Conservation (phyloP, 2,888 invertebrate genomes). For the Polymixis flavicincta region DNA sequence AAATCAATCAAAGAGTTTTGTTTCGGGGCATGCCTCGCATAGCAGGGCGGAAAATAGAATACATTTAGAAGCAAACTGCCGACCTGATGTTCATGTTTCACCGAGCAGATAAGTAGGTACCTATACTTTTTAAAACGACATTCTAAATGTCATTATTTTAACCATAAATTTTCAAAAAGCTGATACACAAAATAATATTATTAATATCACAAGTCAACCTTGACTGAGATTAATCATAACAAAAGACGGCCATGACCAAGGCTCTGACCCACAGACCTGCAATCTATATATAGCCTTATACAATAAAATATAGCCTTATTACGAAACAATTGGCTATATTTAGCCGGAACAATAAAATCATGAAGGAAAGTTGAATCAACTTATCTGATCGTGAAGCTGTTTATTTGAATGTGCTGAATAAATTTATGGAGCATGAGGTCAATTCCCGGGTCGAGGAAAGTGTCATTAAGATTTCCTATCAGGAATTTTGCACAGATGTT, state of each 20-base stretch:
- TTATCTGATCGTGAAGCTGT: conserved; percentile 12
- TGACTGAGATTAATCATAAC: conserved; percentile 63
- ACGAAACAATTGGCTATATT: conserved; percentile 48
- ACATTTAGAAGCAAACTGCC: no score
- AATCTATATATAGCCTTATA: conserved; percentile 53
- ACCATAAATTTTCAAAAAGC: not conserved
- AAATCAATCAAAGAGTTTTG: not conserved
- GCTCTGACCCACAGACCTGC: conserved; percentile 67
- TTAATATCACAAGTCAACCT: conserved; percentile 40
- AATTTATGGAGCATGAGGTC: no score
- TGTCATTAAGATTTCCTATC: no score
- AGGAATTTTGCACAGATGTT: no score
- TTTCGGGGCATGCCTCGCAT: no score
- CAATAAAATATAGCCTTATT: conserved; percentile 54
- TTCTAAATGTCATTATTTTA: not conserved
- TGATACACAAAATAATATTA: not conserved
- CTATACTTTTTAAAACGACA: no score
- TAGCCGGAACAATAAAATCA: conserved; percentile 47
- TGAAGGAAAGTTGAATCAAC: conserved; percentile 38
- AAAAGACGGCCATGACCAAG: conserved; percentile 61
- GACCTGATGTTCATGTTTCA: no score
- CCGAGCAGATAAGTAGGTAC: no score
- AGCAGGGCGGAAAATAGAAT: no score
- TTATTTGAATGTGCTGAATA: conserved; percentile 7
- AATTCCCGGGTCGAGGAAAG: no score